Conservation (phyloP, 2,113 vertebrate species). For the Centrocercus urophasianus region DNA sequence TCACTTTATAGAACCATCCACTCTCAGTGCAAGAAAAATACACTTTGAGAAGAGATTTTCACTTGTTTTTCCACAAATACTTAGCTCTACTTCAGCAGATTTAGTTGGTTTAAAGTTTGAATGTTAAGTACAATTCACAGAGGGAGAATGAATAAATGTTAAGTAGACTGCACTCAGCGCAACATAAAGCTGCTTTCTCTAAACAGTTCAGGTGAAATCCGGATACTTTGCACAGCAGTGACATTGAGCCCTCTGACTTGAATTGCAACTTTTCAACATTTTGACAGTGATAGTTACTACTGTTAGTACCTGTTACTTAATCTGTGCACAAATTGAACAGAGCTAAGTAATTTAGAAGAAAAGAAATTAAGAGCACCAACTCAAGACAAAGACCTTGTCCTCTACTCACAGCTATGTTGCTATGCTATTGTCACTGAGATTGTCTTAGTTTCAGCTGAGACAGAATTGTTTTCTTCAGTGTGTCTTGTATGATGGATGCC, state of each 20-base stretch:
- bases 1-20: background rate
- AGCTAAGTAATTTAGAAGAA: background rate
- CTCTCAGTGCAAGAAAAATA: background rate
- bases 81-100: background rate
- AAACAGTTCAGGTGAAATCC: background rate
- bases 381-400: background rate
- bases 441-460: too few relatives aligned
- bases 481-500: too few relatives aligned
- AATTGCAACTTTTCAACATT: background rate
- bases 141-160: background rate
- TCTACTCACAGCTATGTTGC: background rate
- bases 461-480: too few relatives aligned
- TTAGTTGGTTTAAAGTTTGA: background rate
- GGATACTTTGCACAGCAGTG: background rate
- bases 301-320: background rate
- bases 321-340: background rate
- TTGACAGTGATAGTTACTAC: background rate
- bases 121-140: background rate
- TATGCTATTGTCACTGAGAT: background rate
- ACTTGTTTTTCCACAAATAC: background rate
- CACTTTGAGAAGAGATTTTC: background rate
- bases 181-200: background rate
- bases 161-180: background rate
- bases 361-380: background rate
- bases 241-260: background rate